Evolutionary conservation across 2,113 vertebrate species (phyloP), one percentile per base, ranked within the genome.

Genomic region (Anseranas semipalmata): DNA sequence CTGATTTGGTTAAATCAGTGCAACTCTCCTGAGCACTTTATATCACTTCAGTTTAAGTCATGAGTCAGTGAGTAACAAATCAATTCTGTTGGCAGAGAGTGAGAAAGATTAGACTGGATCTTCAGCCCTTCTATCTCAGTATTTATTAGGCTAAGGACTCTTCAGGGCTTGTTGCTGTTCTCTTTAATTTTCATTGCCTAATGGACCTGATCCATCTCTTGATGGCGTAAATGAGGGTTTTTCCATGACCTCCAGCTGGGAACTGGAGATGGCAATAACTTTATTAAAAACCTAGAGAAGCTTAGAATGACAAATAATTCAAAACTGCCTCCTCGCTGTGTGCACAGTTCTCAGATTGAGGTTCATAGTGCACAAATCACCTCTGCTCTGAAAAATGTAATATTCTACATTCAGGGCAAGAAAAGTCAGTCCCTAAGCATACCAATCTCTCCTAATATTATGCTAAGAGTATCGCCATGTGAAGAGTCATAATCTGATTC

Each of bases 141-240:
- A 76, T 96, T 92, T 95, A 85, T 96, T 93, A 95, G 70, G 70
- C 48, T 60, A 87, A 92, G 84, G 67, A 70, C n/a, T 97, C 92
- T 93, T 95, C 90, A 90, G 94, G 90, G 86, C 80, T 96, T 91
- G 66, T 75, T 91, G 80, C 80, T 93, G 89, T 91, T 96, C 94
- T 96, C 89, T 92, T 96, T 95, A 81, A 93, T 94, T 95, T 95
- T 97, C 86, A 67, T 77, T 96, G 95, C 90, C 55, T 96, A 91
- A 96, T 95, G 91, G 94, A 96, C 89, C 90, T 79, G 62, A 93
- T 95, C 91, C 77, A 89, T 81, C 45, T 87, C 70, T 76, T 82
- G 41, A 90, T 94, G 86, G 62, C 2, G 0, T 82, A 95, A 95
- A 85, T 73, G 70, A 90, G 28, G 70, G 32, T 41, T 89, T 94